These are phyloP conservation scores for Stenichneumon culpator DNA, from an alignment of 2,888 invertebrate species.

Conservation along the genomic window DNA sequence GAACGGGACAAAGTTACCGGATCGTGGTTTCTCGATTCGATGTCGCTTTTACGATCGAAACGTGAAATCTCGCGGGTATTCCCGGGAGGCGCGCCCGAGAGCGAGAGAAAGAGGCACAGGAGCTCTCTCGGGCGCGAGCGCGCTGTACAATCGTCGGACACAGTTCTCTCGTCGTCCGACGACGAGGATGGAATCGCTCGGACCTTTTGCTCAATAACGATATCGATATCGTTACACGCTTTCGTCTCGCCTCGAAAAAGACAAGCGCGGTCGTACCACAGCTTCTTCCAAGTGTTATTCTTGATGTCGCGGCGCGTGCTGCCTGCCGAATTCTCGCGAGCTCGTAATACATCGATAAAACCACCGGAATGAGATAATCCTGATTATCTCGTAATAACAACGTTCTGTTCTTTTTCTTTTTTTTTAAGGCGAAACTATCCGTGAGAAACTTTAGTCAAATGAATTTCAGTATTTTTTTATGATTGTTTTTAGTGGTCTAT, in stretches of 20 bases:
- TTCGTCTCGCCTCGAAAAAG: constrained; percentile 40
- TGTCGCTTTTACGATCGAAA: constrained; percentile 68
- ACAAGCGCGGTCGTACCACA: background rate
- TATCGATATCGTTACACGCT: constrained; percentile 69
- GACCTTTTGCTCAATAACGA: constrained; percentile 68
- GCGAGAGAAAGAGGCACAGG: constrained; percentile 50
- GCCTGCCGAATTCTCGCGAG: constrained; percentile 8
- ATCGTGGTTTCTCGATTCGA: constrained; percentile 62
- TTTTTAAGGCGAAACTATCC: background rate
- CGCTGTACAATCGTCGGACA: constrained; percentile 57
- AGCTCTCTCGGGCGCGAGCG: constrained; percentile 16
- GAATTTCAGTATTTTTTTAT: background rate
- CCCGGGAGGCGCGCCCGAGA: constrained; percentile 41
- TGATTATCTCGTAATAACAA: background rate
- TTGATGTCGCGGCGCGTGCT: background rate
- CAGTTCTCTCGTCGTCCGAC: constrained; percentile 45
- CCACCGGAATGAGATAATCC: constrained; percentile 9
- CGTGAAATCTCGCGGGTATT: constrained; percentile 65
- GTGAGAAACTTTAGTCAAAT: background rate
- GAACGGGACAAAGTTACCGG: constrained; percentile 50
- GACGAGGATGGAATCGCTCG: constrained; percentile 63
- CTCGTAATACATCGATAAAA: constrained; percentile 21
- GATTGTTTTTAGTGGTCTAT: no score
- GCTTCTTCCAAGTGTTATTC: background rate
- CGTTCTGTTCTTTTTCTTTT: background rate